Conservation (phyloP, 1,140 invertebrate genomes). For the Drosophila watanabei region DNA sequence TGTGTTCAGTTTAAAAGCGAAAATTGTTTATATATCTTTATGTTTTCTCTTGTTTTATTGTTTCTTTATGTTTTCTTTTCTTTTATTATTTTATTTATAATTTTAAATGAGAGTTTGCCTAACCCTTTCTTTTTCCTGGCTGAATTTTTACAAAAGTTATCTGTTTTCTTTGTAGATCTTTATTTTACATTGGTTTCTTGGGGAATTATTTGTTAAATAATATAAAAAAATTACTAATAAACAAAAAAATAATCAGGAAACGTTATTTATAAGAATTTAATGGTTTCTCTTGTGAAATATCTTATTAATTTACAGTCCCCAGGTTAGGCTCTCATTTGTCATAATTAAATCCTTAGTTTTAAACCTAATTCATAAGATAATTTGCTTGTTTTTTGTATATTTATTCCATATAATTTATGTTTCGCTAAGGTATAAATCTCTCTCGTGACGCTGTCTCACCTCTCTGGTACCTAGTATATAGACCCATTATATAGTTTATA, state of each 20-base stretch:
- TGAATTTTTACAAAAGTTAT: conserved; percentile 6
- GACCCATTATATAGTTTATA: conserved; percentile 26
- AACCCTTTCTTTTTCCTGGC: not conserved
- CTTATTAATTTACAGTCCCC: conserved; percentile 1
- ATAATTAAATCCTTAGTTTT: conserved; percentile 51
- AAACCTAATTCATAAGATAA: conserved; percentile 61
- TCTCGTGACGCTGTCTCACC: conserved; percentile 16
- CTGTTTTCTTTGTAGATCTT: not conserved
- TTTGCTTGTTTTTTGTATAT: conserved; percentile 1
- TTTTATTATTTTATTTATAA: not conserved
- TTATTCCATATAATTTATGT: conserved; percentile 15
- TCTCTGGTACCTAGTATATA: conserved; percentile 27
- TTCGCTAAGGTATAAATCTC: conserved; percentile 51
- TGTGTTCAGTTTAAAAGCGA: conserved; percentile 15
- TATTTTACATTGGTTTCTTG: not conserved
- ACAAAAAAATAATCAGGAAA: not conserved
- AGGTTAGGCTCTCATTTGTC: not conserved
- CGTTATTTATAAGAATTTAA: no score
- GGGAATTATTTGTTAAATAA: not conserved
- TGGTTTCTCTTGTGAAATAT: not conserved
- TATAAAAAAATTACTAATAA: not conserved
- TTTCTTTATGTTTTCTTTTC: not conserved
- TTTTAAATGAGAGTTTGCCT: not conserved
- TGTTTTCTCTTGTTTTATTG: not conserved
- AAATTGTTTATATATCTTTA: not conserved